Percentiles rank a stretch among this genome's conserved stretches.
Conservation (phyloP, 2,797 vertebrate species). For the Circus cinereus region DNA sequence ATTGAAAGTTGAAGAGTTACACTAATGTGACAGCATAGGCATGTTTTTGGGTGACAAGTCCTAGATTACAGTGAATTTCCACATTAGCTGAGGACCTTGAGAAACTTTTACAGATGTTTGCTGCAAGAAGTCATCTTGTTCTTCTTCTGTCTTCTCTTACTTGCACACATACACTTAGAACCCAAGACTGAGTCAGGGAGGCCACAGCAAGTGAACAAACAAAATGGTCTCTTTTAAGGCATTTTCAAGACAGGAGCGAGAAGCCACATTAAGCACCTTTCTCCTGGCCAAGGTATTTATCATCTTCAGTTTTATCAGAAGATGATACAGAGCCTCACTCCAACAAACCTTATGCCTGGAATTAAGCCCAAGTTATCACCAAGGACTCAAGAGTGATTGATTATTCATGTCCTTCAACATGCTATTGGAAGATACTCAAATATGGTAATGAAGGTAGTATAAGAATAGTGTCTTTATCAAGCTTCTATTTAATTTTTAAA, state of each 20-base stretch:
- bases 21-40: not conserved
- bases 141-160: not conserved
- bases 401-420: not conserved
- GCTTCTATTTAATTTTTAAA: not conserved
- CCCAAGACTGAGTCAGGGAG: not conserved
- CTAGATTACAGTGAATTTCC: not conserved
- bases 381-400: not conserved
- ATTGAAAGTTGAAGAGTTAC: not conserved
- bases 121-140: not conserved
- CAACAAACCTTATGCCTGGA: not conserved
- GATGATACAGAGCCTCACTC: not conserved
- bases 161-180: not conserved
- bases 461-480: not conserved
- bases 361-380: not conserved
- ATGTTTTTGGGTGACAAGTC: not conserved
- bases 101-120: not conserved
- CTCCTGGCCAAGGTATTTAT: not conserved
- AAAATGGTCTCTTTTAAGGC: not conserved
- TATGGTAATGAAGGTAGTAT: not conserved
- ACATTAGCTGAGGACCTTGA: not conserved
- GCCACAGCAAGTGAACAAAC: not conserved
- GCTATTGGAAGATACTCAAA: not conserved
- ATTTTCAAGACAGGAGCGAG: not conserved
- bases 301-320: not conserved
- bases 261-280: not conserved